Evolutionary conservation across 1,140 invertebrate genomes (phyloP), one percentile per base, ranked within the genome.

Genomic region (Polyergus mexicanus): DNA sequence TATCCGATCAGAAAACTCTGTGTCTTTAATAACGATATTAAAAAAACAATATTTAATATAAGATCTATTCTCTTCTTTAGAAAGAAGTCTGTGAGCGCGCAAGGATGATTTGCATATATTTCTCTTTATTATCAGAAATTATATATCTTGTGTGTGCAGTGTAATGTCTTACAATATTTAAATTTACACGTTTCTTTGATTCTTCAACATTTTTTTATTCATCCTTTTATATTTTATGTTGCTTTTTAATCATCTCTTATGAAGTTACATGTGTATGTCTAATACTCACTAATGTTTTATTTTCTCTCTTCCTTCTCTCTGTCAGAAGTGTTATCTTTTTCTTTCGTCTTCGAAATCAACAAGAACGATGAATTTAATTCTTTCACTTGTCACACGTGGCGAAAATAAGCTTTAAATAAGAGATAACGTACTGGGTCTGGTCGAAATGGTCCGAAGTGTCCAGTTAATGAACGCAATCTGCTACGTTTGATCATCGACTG

Each of bases 401-500:
- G 41, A 16, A 38, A 16, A 63, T 77, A 28, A 77, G 6, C n/a
- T n/a, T 78, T 78, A 78, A 78, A 78, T 54, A 44, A 32, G 0
- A 66, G 35, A 66, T 78, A 78, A 78, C 32, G 28, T 66, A 38
- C 19, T 68, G 16, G 32, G 7, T 19, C 19, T 13, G 10, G 41
- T 10, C 35, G 66, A 88, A 62, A 62, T 19, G 28, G 60, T 35
- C 6, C 60, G 54, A 78, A 68, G 60, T 89, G 60, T 85, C 60
- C 65, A 10, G 56, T 84, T 89, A 90, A 90, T 89, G 68, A 90
- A 22, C 51, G 38, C 56, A 68, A 87, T 69, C 41, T 56, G 89
- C 87, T 85, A 84, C 75, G 69, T 89, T 90, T 89, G 78, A 85
- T 89, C 84, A 51, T 86, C 74, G 85, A 77, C 74, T 85, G 72